These are phyloP conservation scores for Suncus etruscus DNA, from an alignment of 2,113 vertebrate species.

Conservation along the genomic window DNA sequence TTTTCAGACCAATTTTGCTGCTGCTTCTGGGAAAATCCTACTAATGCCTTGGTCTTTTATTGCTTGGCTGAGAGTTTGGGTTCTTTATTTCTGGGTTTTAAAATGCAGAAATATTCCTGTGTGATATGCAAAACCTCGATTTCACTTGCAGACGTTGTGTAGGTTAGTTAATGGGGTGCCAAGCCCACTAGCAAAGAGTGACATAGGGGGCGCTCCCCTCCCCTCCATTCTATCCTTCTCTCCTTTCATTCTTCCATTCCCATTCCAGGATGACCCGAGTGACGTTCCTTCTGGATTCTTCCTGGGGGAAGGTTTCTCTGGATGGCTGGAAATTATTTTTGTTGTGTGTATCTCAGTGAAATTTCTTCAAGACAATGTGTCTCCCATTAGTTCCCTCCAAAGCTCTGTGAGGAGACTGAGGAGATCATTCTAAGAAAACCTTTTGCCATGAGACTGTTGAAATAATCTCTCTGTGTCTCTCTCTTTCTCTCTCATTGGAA, in stretches of 20 bases:
- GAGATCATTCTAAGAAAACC: too few relatives aligned
- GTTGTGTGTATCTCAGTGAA: not conserved
- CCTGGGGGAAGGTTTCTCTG: not conserved
- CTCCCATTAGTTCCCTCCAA: too few relatives aligned
- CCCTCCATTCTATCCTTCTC: too few relatives aligned
- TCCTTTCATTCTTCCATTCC: too few relatives aligned
- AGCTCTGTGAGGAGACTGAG: too few relatives aligned
- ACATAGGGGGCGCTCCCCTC: not conserved
- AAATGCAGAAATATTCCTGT: not conserved
- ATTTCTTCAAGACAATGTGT: too few relatives aligned
- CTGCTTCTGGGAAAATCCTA: not conserved
- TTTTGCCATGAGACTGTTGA: too few relatives aligned
- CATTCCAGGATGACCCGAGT: too few relatives aligned
- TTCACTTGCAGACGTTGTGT: not conserved
- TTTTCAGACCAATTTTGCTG: not conserved
- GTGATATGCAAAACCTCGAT: not conserved
- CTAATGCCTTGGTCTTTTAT: not conserved
- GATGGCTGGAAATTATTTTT: not conserved
- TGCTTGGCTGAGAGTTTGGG: not conserved
- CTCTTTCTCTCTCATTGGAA: too few relatives aligned
- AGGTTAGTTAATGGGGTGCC: not conserved
- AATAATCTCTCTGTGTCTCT: too few relatives aligned
- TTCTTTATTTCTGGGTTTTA: conserved; percentile 28
- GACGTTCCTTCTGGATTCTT: too few relatives aligned
- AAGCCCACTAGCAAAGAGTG: too few relatives aligned